These are phyloP conservation scores for Eudasyphora cyanicolor DNA, from an alignment of 2,888 invertebrate species.

Conservation along the genomic window DNA sequence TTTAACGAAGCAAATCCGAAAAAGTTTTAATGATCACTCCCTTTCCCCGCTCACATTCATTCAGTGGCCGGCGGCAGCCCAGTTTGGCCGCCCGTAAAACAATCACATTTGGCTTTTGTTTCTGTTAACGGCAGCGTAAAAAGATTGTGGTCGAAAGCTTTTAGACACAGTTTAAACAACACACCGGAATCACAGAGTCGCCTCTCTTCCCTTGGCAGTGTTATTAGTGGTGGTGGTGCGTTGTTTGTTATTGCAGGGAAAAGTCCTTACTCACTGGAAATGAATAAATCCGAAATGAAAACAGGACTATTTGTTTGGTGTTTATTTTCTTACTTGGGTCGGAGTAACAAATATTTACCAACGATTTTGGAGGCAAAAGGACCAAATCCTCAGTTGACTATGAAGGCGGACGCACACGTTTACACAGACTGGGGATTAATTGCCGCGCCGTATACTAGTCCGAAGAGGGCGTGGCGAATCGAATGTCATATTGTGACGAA, in stretches of 20 bases:
- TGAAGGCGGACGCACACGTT: neutral
- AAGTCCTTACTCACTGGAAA: neutral
- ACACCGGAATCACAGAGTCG: neutral
- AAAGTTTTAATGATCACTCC: conserved; percentile 72
- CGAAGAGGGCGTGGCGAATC: no score
- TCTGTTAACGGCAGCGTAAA: conserved; percentile 54
- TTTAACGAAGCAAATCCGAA: conserved; percentile 76
- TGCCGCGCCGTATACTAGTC: no score
- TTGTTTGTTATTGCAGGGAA: neutral
- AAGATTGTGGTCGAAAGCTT: conserved; percentile 59
- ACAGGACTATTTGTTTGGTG: neutral
- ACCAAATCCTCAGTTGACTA: neutral
- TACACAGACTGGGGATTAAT: no score
- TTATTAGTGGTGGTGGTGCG: neutral
- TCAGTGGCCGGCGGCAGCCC: conserved; percentile 17
- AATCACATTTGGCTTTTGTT: conserved; percentile 70
- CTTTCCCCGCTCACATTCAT: neutral
- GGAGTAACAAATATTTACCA: neutral
- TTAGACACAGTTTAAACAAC: conserved; percentile 30
- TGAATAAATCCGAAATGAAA: conserved; percentile 10
- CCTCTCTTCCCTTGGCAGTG: no score
- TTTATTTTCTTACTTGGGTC: neutral
- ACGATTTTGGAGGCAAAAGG: no score
- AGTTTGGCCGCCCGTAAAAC: neutral
- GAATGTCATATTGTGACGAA: no score